Conservation (phyloP, 64 coral and sea anemone species). For the Porites lutea region DNA sequence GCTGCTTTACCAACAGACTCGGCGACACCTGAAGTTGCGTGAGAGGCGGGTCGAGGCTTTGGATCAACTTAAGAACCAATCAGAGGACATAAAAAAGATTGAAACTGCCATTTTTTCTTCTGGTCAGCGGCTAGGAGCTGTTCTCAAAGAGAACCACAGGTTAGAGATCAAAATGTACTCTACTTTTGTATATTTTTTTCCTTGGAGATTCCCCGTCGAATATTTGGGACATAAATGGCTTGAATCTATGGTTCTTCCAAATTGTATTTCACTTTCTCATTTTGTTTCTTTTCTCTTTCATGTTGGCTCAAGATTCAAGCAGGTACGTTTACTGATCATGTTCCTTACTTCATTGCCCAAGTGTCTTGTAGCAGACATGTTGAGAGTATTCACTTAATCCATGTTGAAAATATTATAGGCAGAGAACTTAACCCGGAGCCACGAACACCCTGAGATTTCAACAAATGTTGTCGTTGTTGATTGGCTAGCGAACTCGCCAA, state of each 20-base stretch:
- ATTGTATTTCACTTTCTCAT: background rate
- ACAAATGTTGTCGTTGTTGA: too few species aligned
- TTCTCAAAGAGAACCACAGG: constrained; percentile 92
- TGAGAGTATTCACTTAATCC: too few species aligned
- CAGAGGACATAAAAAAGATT: constrained; percentile 73
- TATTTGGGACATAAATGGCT: too few species aligned
- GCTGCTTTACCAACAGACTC: constrained; percentile 48
- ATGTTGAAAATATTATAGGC: too few species aligned
- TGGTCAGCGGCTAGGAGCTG: constrained; percentile 84
- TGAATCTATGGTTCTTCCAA: background rate
- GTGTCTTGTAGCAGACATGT: too few species aligned
- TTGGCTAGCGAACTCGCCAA: too few species aligned
- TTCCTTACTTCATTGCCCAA: too few species aligned
- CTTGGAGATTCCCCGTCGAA: too few species aligned
- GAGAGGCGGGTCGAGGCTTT: constrained; percentile 63
- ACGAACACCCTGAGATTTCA: too few species aligned
- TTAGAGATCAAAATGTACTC: constrained; percentile 6
- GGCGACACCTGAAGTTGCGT: constrained; percentile 70
- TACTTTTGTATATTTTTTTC: too few species aligned
- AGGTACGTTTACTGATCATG: constrained; percentile 3
- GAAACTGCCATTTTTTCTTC: constrained; percentile 84
- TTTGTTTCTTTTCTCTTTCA: constrained; percentile 21
- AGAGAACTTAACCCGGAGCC: too few species aligned
- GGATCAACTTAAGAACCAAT: constrained; percentile 72
- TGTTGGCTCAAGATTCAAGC: constrained; percentile 33